Percentiles rank a stretch among this genome's conserved stretches.
These are phyloP conservation scores for Asteroscopus sphinx DNA, from an alignment of 2,888 invertebrate genomes.

Conservation along the genomic window DNA sequence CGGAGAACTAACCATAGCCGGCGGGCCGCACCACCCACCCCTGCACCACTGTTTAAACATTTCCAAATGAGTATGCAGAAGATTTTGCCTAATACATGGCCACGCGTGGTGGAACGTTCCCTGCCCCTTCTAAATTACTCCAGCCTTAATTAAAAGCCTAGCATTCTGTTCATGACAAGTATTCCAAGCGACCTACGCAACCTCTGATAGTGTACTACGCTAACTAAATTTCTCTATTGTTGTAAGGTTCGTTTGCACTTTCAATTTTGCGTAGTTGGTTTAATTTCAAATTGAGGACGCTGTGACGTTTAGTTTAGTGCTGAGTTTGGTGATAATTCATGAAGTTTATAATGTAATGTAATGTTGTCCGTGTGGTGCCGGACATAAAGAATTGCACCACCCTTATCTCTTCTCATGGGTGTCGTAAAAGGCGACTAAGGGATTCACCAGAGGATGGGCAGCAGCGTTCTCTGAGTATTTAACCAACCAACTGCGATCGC, in stretches of 20 bases:
- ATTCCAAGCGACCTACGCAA: constrained; percentile 77
- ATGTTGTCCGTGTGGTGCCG: too few relatives aligned
- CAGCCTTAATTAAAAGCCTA: constrained; percentile 88
- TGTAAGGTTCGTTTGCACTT: constrained; percentile 55
- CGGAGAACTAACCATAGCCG: constrained; percentile 86
- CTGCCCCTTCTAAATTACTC: constrained; percentile 86
- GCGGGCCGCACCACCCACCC: constrained; percentile 64
- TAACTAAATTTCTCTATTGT: constrained; percentile 75
- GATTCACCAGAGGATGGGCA: too few relatives aligned
- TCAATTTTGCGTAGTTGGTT: constrained; percentile 46
- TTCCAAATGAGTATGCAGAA: constrained; percentile 89
- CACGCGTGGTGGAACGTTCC: constrained; percentile 72
- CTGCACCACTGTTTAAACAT: constrained; percentile 84
- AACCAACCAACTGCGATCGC: too few relatives aligned
- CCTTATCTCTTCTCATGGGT: too few relatives aligned
- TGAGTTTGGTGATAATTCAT: too few relatives aligned
- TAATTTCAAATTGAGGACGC: constrained; percentile 43
- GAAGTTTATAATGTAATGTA: too few relatives aligned
- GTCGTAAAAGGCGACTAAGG: too few relatives aligned
- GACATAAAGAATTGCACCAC: too few relatives aligned
- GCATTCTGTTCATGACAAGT: constrained; percentile 89
- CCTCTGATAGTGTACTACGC: constrained; percentile 73
- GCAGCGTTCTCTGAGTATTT: too few relatives aligned
- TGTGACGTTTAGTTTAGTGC: background rate
- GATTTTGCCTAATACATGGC: constrained; percentile 84